Base-by-base conservation (phyloP, 2,888 invertebrate genomes). In the Cephus nigrinus region DNA sequence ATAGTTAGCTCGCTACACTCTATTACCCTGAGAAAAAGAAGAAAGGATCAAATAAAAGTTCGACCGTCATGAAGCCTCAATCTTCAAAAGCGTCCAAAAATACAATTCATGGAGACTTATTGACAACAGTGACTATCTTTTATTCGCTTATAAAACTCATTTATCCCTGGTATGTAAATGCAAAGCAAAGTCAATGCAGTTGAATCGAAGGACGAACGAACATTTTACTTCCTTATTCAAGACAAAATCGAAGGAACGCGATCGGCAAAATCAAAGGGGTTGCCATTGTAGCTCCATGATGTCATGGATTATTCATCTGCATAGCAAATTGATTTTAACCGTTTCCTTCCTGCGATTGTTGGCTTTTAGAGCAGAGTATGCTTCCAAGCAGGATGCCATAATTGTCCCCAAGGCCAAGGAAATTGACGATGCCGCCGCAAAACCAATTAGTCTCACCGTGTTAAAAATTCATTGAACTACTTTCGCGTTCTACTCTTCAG, bases 1-100 rank as follows among this genome's bases (percentile, higher is more conserved):
- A 97, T 95, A 82, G 97, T 96, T 90, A 98, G 93, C 92, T 98
- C 97, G 83, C 95, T 95, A 92, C 97, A 98, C 92, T 97, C 97
- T 84, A 96, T 93, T 80, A 98, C 95, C 84, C 96, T 93, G 83
- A 5, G 86, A 87, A 79, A 69, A 30, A 5, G 69, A 74, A 73
- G 11, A 36, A 33, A 40, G 23, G 23, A 55, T 55, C 23, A 23
- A 55, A 55, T 15, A 5, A 40, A 40, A 40, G 15, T 40, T 40
- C 15, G 40, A 40, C 15, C 15, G 5, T 15, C 15, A 15, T 40
- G 40, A 40, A 40, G 15, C 40, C 40, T 40, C 40, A 15, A 4
- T 40, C 15, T 15, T 15, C 0, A 5, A 40, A 40, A 40, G 15
- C 40, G 1, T 40, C 5, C 40, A 40, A 40, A 40, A 40, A 15